A percentile compares a stretch with the other conserved stretches of the same genome.
Evolutionary conservation across 2,113 vertebrate species (phyloP).

Genomic region (Antennarius striatus): DNA sequence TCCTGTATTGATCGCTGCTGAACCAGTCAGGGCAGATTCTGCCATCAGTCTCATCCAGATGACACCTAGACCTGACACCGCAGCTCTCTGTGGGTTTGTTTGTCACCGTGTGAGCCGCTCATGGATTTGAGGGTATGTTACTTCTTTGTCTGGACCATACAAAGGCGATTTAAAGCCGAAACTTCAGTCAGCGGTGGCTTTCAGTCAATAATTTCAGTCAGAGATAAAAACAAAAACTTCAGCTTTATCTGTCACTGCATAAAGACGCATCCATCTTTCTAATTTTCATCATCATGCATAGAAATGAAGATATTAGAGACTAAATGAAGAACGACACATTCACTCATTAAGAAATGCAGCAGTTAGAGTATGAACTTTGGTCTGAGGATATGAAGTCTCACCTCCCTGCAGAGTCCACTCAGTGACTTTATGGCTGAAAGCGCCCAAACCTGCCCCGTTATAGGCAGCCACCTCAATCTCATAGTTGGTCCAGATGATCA

Average conservation of each 20-base stretch:
- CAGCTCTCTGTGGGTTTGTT: conserved; percentile 25
- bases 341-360: background rate
- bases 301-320: background rate
- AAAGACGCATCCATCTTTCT: background rate
- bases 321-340: conserved; percentile 1
- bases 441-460: conserved; percentile 91
- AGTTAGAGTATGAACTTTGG: too few relatives aligned
- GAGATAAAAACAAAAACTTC: background rate
- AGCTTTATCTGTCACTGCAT: too few relatives aligned
- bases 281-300: background rate
- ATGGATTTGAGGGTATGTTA: conserved; percentile 34
- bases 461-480: conserved; percentile 98
- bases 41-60: conserved; percentile 47
- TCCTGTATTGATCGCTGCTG: conserved; percentile 55
- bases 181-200: background rate
- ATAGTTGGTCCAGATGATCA: conserved; percentile 99
- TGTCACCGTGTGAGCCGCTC: conserved; percentile 22
- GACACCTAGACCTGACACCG: conserved; percentile 38
- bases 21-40: conserved; percentile 46
- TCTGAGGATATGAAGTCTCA: conserved; percentile 15
- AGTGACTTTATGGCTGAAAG: conserved; percentile 93
- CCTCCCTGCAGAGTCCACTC: conserved; percentile 94
- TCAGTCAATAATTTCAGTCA: background rate
- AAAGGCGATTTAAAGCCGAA: conserved; percentile 18
- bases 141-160: conserved; percentile 12